Evolutionary conservation across 2,113 vertebrate genomes (phyloP).

Genomic region (Poeciliopsis prolifica): DNA sequence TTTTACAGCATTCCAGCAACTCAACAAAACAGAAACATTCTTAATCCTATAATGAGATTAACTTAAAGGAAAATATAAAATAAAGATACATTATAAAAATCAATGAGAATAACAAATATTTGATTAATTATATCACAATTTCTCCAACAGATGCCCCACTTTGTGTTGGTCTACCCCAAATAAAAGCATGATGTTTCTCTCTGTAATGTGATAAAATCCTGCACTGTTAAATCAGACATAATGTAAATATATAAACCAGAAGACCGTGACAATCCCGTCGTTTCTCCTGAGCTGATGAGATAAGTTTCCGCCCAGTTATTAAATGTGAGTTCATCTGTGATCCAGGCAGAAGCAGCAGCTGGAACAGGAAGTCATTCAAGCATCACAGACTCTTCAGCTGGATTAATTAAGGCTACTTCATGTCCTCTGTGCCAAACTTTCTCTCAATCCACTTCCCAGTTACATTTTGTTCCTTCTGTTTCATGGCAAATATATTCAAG

Average conservation of each 20-base stretch:
- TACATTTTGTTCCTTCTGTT: not conserved
- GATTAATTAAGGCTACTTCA: conserved; percentile 53
- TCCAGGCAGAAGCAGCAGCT: conserved; percentile 7
- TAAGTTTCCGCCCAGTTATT: conserved; percentile 20
- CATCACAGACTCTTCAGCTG: conserved; percentile 27
- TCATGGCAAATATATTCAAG: conserved; percentile 1
- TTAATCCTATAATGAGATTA: no score
- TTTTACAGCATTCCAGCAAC: no score
- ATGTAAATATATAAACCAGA: conserved; percentile 7
- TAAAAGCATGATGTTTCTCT: no score
- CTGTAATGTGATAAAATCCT: not conserved
- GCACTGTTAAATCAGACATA: not conserved
- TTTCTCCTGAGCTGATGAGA: conserved; percentile 12
- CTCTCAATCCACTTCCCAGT: conserved; percentile 16
- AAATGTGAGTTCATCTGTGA: conserved; percentile 13
- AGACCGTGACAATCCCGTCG: conserved; percentile 11
- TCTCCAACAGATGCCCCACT: not conserved
- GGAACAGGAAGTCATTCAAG: conserved; percentile 4
- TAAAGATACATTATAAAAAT: no score
- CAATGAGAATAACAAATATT: no score
- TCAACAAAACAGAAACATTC: no score
- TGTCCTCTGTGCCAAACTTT: conserved; percentile 3
- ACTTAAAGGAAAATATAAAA: no score
- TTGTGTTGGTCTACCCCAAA: no score
- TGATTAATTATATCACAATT: no score